Conservation (phyloP, 2,113 vertebrate genomes). For the Ovibos moschatus region DNA sequence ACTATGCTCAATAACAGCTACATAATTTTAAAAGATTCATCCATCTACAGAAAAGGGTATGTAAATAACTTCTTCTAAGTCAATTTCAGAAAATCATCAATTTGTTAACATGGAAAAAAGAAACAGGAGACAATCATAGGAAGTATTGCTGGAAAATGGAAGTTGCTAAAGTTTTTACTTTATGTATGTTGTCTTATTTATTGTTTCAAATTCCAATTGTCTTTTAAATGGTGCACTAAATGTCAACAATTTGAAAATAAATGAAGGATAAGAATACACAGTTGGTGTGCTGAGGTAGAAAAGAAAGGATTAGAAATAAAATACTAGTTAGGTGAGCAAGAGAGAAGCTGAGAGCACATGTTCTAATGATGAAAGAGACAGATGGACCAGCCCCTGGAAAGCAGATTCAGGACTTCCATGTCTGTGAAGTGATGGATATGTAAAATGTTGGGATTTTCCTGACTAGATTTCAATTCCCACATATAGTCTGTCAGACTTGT, state of each 20-base stretch:
- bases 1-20: neutral
- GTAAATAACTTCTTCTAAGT: neutral
- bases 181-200: neutral
- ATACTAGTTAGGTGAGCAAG: neutral
- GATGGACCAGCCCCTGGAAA: neutral
- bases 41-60: neutral
- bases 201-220: neutral
- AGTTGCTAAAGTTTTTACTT: neutral
- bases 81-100: neutral
- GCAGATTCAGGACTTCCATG: too few relatives aligned
- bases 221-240: neutral
- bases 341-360: neutral
- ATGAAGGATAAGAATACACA: neutral
- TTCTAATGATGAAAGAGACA: neutral
- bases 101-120: neutral
- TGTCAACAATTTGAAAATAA: neutral
- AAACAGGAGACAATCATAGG: neutral
- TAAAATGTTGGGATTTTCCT: neutral
- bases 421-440: neutral
- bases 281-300: neutral
- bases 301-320: neutral
- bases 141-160: neutral
- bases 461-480: neutral
- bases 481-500: neutral
- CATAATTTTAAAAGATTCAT: neutral